These are phyloP conservation scores for Idaea straminata DNA, from an alignment of 2,888 invertebrate species.

Conservation along the genomic window DNA sequence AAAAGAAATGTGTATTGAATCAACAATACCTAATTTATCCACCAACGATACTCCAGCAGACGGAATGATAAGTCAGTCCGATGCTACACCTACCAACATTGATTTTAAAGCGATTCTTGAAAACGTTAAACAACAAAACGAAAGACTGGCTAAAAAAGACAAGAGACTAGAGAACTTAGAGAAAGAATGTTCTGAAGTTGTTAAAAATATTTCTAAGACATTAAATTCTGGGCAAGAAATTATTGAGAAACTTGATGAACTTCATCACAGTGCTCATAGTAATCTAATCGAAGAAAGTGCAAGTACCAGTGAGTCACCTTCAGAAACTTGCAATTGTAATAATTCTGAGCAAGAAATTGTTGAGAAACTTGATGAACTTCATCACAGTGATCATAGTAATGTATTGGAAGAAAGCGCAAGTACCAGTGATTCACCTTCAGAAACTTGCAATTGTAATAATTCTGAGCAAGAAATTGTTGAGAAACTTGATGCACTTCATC, in stretches of 20 bases:
- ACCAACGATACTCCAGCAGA: neutral
- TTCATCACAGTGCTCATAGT: constrained; percentile 35
- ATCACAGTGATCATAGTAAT: constrained; percentile 21
- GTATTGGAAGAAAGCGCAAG: neutral
- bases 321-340: neutral
- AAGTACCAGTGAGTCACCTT: neutral
- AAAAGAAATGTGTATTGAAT: no score
- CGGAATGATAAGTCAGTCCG: neutral
- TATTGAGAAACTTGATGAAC: constrained; percentile 42
- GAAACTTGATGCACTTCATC: constrained; percentile 6
- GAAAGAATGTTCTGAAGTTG: constrained; percentile 42
- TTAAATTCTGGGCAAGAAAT: constrained; percentile 41
- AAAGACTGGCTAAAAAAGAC: constrained; percentile 44
- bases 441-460: neutral
- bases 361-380: constrained; percentile 2
- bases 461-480: constrained; percentile 7
- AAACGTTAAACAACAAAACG: constrained; percentile 44
- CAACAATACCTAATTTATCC: neutral
- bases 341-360: constrained; percentile 6
- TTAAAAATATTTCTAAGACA: constrained; percentile 41
- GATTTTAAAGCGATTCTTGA: constrained; percentile 44
- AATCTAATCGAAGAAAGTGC: neutral
- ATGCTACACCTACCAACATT: constrained; percentile 2
- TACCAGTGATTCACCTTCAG: neutral
- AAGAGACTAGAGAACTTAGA: constrained; percentile 46